A percentile compares a stretch with the other conserved stretches of the same genome.
Conservation (phyloP, 2,797 vertebrate genomes). For the Thunnus albacares region DNA sequence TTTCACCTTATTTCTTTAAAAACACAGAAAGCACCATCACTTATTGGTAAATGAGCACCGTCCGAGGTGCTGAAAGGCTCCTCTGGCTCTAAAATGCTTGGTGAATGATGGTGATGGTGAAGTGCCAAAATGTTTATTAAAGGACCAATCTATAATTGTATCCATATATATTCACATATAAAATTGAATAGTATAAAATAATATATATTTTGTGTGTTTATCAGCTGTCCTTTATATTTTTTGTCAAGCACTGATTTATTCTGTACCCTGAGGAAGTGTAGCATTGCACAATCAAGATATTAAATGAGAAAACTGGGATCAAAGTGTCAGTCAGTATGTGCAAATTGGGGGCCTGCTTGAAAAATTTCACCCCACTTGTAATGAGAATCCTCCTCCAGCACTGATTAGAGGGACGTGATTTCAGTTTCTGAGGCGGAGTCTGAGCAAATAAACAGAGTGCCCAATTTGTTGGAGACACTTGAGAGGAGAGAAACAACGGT, state of each 20-base stretch:
- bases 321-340: conserved; percentile 26
- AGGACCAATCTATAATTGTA: not conserved
- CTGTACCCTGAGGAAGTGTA: not conserved
- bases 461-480: conserved; percentile 17
- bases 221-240: conserved; percentile 7
- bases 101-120: not conserved
- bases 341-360: conserved; percentile 36
- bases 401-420: conserved; percentile 1
- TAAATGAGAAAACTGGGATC: conserved; percentile 42
- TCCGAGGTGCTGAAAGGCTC: conserved; percentile 40
- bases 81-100: not conserved
- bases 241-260: not conserved
- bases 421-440: conserved; percentile 17
- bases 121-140: not conserved
- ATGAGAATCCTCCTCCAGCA: conserved; percentile 17
- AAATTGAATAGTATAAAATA: not conserved
- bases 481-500: not conserved
- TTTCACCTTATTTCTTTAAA: not conserved
- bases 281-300: conserved; percentile 34
- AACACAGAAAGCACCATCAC: not conserved
- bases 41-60: not conserved
- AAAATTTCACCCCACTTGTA: conserved; percentile 11
- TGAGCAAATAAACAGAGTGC: conserved; percentile 25
- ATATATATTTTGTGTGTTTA: not conserved
- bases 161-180: not conserved